Base-by-base conservation (phyloP, 2,797 vertebrate species). In the Dallia pectoralis region DNA sequence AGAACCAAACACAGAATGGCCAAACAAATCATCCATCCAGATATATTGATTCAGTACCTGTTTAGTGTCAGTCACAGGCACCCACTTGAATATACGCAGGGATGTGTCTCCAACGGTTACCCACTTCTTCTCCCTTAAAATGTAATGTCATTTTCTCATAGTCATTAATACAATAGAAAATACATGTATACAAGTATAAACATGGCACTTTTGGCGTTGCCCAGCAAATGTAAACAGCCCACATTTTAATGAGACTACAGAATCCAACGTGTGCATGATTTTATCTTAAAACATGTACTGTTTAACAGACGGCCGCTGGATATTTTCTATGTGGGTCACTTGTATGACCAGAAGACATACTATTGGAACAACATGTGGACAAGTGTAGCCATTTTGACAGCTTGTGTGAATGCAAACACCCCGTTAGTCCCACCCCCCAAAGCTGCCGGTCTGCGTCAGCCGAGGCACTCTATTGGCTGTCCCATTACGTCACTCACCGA, bases 81-180 rank as follows among this genome's bases (percentile, higher is more conserved):
- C 97, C 97, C 97, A 98, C 86, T 99, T 98, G 91, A 97, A 99
- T 91, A 99, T 98, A 82, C 96, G 93, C 81, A 99, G 90, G 22
- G 97, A 99, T 0, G 97, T 99, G 87, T 99, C 97, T 8, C 97
- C 97, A 47, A 99, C 97, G 15, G 97, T 98, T 84, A 98, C 97
- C 97, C 97, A 99, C 85, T 99, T 98, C 90, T 99, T 99, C 93
- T 98, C 97, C 97, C 97, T 99, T 86, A 25, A 67, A 79, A 85
- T 16, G 72, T 19, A 74, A 64, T 7, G 15, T n/a, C 0, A 56
- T 56, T 53, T n/a, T 22, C 53, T 25, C 22, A n/a, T 9, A 25
- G 16, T 56, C 19, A 56, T 8, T 64, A 64, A 64, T 19, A 64
- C 12, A 64, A 32, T 16, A 33, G 22, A 63, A 16, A 27, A 16